These are phyloP conservation scores for Sciurus carolinensis DNA, from an alignment of 2,797 vertebrate genomes.

Conservation along the genomic window DNA sequence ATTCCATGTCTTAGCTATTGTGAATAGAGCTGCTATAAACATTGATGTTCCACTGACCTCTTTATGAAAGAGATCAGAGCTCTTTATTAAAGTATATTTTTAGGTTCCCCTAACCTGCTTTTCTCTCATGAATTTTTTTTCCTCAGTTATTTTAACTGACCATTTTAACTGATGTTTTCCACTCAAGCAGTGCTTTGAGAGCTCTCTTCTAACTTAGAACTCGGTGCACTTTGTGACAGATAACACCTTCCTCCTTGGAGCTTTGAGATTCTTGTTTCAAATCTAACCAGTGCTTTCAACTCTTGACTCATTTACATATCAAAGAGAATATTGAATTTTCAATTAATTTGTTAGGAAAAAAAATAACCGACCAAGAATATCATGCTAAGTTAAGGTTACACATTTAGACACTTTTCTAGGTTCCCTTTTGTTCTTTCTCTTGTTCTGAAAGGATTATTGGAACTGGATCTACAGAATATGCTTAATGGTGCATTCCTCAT, in stretches of 20 bases:
- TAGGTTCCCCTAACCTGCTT: constrained; percentile 32
- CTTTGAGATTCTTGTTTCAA: constrained; percentile 31
- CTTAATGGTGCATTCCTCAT: background rate
- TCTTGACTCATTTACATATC: background rate
- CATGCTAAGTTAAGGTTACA: background rate
- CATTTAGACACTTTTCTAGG: background rate
- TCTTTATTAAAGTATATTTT: constrained; percentile 49
- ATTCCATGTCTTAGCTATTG: no score
- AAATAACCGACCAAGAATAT: background rate
- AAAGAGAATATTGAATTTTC: constrained; percentile 30
- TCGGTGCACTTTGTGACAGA: background rate
- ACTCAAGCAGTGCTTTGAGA: background rate
- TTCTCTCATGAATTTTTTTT: background rate
- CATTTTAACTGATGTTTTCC: background rate
- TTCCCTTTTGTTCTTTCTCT: background rate
- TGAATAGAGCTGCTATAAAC: no score
- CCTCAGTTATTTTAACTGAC: background rate
- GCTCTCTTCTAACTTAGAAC: background rate
- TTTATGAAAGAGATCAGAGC: background rate
- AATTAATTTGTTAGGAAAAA: constrained; percentile 19
- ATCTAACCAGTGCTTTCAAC: background rate
- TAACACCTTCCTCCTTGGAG: background rate
- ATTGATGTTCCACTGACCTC: background rate
- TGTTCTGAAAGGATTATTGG: constrained; percentile 7
- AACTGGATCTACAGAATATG: background rate